Evolutionary conservation across 2,888 invertebrate species (phyloP).

Genomic region (Drosophila nr. medialis): DNA sequence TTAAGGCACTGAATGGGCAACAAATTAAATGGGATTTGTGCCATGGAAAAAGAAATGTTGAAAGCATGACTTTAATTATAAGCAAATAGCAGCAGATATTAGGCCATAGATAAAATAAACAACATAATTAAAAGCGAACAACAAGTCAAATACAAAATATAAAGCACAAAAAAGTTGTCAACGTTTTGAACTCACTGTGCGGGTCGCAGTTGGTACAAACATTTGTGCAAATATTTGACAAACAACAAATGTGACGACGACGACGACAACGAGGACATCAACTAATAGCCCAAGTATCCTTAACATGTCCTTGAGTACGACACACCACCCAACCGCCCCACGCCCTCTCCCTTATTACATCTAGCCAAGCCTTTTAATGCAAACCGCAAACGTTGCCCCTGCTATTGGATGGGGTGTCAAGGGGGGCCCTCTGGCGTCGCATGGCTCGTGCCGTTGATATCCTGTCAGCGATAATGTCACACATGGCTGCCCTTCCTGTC

Average conservation of each 20-base stretch:
- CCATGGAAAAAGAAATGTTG: constrained; percentile 25
- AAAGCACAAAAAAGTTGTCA: constrained; percentile 37
- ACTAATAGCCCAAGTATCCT: constrained; percentile 70
- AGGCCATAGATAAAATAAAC: constrained; percentile 68
- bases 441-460: constrained; percentile 51
- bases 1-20: constrained; percentile 66
- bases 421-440: constrained; percentile 33
- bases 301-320: constrained; percentile 61
- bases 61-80: constrained; percentile 73
- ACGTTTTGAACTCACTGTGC: constrained; percentile 53
- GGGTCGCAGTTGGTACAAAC: constrained; percentile 70
- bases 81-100: constrained; percentile 65
- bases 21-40: constrained; percentile 64
- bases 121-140: constrained; percentile 75
- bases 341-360: constrained; percentile 16
- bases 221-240: constrained; percentile 73
- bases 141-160: constrained; percentile 60
- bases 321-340: constrained; percentile 9
- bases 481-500: constrained; percentile 55
- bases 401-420: constrained; percentile 43
- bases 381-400: constrained; percentile 35
- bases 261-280: constrained; percentile 53
- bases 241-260: constrained; percentile 40
- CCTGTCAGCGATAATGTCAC: constrained; percentile 74
- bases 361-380: constrained; percentile 50